Evolutionary conservation across 1,140 invertebrate genomes (phyloP).

Genomic region (Nephila pilipes): DNA sequence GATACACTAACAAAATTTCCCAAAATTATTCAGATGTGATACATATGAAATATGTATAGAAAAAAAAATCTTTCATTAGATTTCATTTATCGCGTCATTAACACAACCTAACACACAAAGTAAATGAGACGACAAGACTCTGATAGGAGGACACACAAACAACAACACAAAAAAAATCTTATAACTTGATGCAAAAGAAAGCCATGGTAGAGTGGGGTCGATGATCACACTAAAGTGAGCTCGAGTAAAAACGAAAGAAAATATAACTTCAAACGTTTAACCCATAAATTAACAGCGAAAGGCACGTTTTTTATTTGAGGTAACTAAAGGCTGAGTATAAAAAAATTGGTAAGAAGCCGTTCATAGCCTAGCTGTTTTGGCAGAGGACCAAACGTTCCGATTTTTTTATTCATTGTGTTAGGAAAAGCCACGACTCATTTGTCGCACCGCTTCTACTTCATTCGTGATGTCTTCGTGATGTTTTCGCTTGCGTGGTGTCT

Average conservation of each 20-base stretch:
- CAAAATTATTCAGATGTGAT: no score
- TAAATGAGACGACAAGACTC: neutral
- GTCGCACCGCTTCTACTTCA: slow-evolving; percentile 39
- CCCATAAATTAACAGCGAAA: slow-evolving; percentile 32
- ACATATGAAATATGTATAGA: no score
- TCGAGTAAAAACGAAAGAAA: neutral
- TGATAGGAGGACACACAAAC: neutral
- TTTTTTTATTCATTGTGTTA: slow-evolving; percentile 27
- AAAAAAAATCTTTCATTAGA: no score
- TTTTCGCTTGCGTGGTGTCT: neutral
- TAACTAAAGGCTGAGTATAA: slow-evolving; percentile 11
- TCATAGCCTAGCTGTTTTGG: slow-evolving; percentile 44
- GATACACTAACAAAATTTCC: no score
- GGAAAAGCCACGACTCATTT: slow-evolving; percentile 57
- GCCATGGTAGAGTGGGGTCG: neutral
- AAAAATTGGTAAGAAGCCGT: slow-evolving; percentile 45
- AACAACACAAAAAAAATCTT: neutral
- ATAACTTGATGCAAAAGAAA: neutral
- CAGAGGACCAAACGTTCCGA: slow-evolving; percentile 46
- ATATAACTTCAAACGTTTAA: slow-evolving; percentile 21
- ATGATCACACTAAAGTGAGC: neutral
- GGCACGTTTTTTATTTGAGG: slow-evolving; percentile 12
- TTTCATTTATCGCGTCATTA: slow-evolving; percentile 11
- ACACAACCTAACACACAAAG: neutral
- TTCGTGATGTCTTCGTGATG: neutral